Evolutionary conservation across 2,888 invertebrate genomes (phyloP).

Genomic region (Tortrix viridana): DNA sequence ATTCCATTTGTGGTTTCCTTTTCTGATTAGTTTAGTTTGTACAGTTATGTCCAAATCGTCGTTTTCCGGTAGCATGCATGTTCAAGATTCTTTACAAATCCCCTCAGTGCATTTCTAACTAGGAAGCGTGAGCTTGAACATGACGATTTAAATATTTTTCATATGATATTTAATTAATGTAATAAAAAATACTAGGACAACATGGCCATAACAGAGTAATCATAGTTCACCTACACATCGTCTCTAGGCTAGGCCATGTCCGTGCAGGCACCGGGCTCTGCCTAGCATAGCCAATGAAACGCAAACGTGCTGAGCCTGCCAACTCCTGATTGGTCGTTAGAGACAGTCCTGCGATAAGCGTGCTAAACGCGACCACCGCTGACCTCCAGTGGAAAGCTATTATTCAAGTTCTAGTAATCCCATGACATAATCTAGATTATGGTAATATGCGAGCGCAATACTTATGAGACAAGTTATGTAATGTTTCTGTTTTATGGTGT

Average conservation of each 20-base stretch:
- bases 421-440: slow-evolving; percentile 79
- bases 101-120: too few relatives aligned
- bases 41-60: too few relatives aligned
- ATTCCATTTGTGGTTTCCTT: neutral
- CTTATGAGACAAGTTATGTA: slow-evolving; percentile 17
- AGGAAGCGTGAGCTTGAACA: too few relatives aligned
- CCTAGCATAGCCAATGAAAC: slow-evolving; percentile 69
- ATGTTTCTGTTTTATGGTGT: neutral
- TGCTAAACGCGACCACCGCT: slow-evolving; percentile 49
- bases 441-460: slow-evolving; percentile 33
- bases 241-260: slow-evolving; percentile 66
- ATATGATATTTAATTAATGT: slow-evolving; percentile 26
- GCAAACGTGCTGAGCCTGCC: slow-evolving; percentile 61
- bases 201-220: slow-evolving; percentile 46
- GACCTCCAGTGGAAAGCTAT: slow-evolving; percentile 70
- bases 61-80: too few relatives aligned
- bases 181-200: slow-evolving; percentile 38
- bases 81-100: too few relatives aligned
- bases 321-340: slow-evolving; percentile 46
- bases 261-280: slow-evolving; percentile 61
- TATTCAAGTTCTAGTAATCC: slow-evolving; percentile 77
- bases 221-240: slow-evolving; percentile 70
- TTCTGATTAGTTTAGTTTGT: neutral
- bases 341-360: slow-evolving; percentile 46
- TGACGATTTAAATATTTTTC: neutral